phyloP scores from a whole-genome alignment of 2,113 vertebrate species.

The Lepus europaeus region DNA sequence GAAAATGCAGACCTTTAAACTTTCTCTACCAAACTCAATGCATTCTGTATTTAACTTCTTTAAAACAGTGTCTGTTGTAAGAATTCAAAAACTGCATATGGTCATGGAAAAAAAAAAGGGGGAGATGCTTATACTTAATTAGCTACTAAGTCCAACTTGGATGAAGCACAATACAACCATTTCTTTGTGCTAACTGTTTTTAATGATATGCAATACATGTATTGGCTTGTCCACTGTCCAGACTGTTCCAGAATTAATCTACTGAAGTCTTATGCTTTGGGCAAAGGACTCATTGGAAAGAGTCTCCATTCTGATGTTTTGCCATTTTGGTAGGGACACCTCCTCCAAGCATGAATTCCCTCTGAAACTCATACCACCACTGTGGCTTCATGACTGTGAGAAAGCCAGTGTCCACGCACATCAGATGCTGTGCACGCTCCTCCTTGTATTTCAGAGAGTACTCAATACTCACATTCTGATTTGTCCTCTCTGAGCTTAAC shows the following conservation, averaged over 20 bases:
- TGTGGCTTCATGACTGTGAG: background rate
- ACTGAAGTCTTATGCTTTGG: constrained; percentile 76
- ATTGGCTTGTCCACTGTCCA: constrained; percentile 81
- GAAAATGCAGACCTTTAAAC: constrained; percentile 94
- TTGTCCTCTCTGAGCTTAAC: constrained; percentile 24
- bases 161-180: constrained; percentile 83
- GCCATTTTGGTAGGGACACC: constrained; percentile 59
- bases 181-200: constrained; percentile 85
- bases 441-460: background rate
- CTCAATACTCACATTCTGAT: background rate
- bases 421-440: background rate
- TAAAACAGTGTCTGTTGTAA: constrained; percentile 88
- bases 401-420: background rate
- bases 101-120: constrained; percentile 79
- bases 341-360: constrained; percentile 34
- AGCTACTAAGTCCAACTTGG: constrained; percentile 81
- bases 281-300: constrained; percentile 72
- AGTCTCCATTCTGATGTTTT: constrained; percentile 73
- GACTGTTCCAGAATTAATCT: constrained; percentile 51
- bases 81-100: constrained; percentile 88
- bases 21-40: constrained; percentile 89
- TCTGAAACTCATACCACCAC: constrained; percentile 5
- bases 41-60: constrained; percentile 89
- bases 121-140: constrained; percentile 84
- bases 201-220: constrained; percentile 83